These are phyloP conservation scores for Cromileptes altivelis DNA, from an alignment of 2,113 vertebrate genomes.

Conservation along the genomic window DNA sequence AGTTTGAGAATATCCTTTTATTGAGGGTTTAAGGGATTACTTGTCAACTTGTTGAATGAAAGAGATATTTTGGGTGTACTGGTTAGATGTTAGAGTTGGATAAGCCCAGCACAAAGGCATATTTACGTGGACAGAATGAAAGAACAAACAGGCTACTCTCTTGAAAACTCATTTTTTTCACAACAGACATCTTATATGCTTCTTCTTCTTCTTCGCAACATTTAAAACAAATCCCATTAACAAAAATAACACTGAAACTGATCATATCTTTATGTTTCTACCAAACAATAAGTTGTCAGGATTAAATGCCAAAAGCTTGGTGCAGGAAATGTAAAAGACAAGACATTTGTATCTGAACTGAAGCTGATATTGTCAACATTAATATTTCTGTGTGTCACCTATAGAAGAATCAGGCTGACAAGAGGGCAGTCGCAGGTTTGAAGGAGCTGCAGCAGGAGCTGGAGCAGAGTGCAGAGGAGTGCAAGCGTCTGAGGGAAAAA, in stretches of 20 bases:
- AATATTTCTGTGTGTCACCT: conserved; percentile 71
- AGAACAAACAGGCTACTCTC: background rate
- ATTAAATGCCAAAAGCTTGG: background rate
- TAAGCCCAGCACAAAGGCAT: conserved; percentile 13
- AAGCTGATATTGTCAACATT: background rate
- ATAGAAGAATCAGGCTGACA: conserved; percentile 86
- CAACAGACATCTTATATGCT: background rate
- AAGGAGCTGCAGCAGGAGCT: conserved; percentile 86
- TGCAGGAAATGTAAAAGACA: background rate
- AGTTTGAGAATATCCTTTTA: conserved; percentile 32
- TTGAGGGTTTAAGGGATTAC: conserved; percentile 31
- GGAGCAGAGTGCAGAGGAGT: conserved; percentile 84
- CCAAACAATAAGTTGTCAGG: background rate
- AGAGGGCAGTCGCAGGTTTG: conserved; percentile 79
- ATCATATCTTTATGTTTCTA: background rate
- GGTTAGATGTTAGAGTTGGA: conserved; percentile 13
- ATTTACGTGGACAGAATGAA: background rate
- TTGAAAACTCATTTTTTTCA: background rate
- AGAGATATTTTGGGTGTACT: conserved; percentile 21
- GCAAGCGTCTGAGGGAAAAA: conserved; percentile 83
- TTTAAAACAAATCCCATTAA: background rate
- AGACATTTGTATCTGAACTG: background rate
- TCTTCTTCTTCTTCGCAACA: background rate
- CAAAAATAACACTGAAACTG: background rate
- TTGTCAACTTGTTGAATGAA: conserved; percentile 24